These are phyloP conservation scores for Bombus haemorrhoidalis DNA, from an alignment of 1,140 invertebrate species.

Conservation along the genomic window DNA sequence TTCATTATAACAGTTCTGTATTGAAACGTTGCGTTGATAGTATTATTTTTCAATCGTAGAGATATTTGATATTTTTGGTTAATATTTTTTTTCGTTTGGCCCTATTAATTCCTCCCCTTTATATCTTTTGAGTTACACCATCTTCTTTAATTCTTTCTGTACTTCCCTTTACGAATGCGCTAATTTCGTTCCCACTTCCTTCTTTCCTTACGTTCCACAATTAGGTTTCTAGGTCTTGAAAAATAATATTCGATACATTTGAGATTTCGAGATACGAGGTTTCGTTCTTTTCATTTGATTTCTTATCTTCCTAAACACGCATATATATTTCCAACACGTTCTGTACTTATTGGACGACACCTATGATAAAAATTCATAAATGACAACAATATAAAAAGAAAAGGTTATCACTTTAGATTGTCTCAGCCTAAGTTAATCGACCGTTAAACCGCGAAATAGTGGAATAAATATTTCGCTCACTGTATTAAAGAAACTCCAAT, in stretches of 20 bases:
- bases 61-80: neutral
- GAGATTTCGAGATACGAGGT: neutral
- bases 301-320: neutral
- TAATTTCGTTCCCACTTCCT: neutral
- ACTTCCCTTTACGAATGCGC: conserved; percentile 57
- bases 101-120: neutral
- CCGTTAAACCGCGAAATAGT: conserved; percentile 13
- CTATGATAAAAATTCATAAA: conserved; percentile 27
- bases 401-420: conserved; percentile 55
- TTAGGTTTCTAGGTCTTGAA: conserved; percentile 47
- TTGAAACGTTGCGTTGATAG: neutral
- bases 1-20: neutral
- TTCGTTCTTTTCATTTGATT: neutral
- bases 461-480: conserved; percentile 27
- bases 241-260: conserved; percentile 1
- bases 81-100: neutral
- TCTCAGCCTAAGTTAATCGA: conserved; percentile 55
- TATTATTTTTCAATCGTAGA: neutral
- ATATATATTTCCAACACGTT: conserved; percentile 25
- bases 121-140: neutral
- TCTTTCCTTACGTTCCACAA: neutral
- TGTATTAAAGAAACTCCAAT: conserved; percentile 6
- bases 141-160: too few species aligned
- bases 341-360: conserved; percentile 29
- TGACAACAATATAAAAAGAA: conserved; percentile 4